Percentiles rank a stretch among this genome's conserved stretches.
These are phyloP conservation scores for Phaethon lepturus DNA, from an alignment of 2,113 vertebrate species.

Conservation along the genomic window DNA sequence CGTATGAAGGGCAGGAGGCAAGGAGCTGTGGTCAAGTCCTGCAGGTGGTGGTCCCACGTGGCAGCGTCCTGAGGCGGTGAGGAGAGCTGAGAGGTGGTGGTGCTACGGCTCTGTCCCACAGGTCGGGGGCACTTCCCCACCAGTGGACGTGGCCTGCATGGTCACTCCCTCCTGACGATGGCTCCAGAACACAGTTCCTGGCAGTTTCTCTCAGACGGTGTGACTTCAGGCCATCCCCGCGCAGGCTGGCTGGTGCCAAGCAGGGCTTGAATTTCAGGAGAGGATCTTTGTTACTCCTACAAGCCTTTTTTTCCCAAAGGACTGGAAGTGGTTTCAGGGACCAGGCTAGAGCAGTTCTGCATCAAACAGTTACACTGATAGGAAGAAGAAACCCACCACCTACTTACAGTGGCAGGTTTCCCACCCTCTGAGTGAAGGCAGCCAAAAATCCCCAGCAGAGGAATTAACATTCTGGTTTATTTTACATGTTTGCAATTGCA, in stretches of 20 bases:
- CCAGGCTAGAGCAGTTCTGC: not conserved
- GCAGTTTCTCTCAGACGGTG: not conserved
- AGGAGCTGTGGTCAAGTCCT: not conserved
- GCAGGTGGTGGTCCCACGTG: fast-evolving
- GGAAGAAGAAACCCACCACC: not conserved
- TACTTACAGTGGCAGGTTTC: not conserved
- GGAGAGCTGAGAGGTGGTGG: not conserved
- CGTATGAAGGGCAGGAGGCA: not conserved
- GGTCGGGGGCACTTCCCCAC: fast-evolving
- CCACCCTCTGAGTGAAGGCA: not conserved
- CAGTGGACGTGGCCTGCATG: not conserved
- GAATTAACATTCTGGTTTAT: not conserved
- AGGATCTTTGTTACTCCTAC: not conserved
- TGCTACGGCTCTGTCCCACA: fast-evolving
- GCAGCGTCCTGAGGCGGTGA: not conserved
- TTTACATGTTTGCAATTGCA: too few relatives aligned
- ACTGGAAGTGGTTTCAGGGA: not conserved
- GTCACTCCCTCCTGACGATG: not conserved
- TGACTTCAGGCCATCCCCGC: not conserved
- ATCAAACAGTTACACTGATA: not conserved
- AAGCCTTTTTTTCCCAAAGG: not conserved
- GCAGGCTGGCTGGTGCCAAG: not conserved
- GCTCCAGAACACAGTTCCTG: not conserved
- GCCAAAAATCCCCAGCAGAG: not conserved
- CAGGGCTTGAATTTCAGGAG: not conserved